Base-by-base conservation (phyloP, 2,888 invertebrate genomes). In the Camponotus fellah region DNA sequence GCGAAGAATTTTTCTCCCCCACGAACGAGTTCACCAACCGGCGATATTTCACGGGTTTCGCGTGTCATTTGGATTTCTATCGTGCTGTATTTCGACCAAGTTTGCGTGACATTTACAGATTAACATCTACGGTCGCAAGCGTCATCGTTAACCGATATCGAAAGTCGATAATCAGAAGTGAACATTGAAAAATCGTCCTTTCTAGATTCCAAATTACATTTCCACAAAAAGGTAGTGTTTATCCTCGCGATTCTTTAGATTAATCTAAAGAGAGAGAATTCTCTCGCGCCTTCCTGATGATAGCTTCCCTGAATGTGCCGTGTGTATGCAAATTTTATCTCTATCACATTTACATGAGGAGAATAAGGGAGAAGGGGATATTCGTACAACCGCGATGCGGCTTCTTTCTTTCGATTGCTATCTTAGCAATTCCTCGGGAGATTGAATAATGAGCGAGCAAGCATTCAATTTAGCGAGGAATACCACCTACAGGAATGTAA, bases 61-160 rank as follows among this genome's bases (percentile, higher is more conserved):
- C 77, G 58, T 46, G 80, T 86, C 86, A 84, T 71, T 66, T 43
- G 72, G 77, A 86, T 84, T 81, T 84, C 86, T 74, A 84, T 74
- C 72, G 76, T 53, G 76, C 49, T 53, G 68, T 80, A 5, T 81
- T 75, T 81, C 46, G 32, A 34, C 62, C 68, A 68, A 40, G n/a
- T 17, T 9, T 53, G 53, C 12, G 32, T 79, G 79, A 83, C 26
- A 26, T 83, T 85, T 85, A 83, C 40, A 77, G 76, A 40, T 82
- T 77, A 85, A 85, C 85, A 82, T 85, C 49, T 56, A 32, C 62
- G 58, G 56, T 40, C 21, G 10, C 37, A 17, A 53, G 49, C 56
- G 34, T 79, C 14, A 46, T 34, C 43, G 34, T 43, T 21, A 2
- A 14, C 26, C 26, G 2, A 26, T 26, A 26, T 26, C 26, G 17